Evolutionary conservation across 2,113 vertebrate genomes (phyloP).

Genomic region (Elanoides forficatus): DNA sequence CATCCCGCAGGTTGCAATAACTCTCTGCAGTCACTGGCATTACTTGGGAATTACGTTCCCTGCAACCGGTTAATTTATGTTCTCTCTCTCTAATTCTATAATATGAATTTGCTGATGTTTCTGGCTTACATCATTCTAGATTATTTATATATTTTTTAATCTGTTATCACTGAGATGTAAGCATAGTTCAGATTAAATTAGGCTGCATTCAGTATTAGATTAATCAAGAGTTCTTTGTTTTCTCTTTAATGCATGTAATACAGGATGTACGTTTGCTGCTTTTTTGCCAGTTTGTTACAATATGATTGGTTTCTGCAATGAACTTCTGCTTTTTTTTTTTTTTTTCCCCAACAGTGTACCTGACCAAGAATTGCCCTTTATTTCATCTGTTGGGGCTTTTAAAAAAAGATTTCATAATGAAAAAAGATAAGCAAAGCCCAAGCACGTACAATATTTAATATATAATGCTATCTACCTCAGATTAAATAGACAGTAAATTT

Average conservation of each 20-base stretch:
- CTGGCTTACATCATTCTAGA: neutral
- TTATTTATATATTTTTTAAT: neutral
- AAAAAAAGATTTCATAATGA: neutral
- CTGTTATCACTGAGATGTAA: neutral
- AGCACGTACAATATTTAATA: neutral
- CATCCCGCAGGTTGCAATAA: neutral
- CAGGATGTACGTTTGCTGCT: neutral
- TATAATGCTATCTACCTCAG: neutral
- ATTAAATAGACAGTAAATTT: neutral
- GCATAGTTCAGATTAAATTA: neutral
- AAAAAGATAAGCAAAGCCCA: neutral
- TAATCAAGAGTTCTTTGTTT: neutral
- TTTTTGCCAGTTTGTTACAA: neutral
- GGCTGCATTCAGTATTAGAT: neutral
- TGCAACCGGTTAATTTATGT: neutral
- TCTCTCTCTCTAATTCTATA: neutral
- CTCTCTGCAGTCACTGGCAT: neutral
- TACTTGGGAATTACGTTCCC: neutral
- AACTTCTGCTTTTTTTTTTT: neutral
- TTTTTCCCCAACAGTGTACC: neutral
- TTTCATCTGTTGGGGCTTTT: neutral
- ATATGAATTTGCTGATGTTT: neutral
- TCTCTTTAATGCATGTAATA: neutral
- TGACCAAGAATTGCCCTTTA: neutral
- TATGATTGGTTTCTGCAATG: neutral